These are phyloP conservation scores for Macrosteles quadrilineatus DNA, from an alignment of 1,140 invertebrate genomes.

Conservation along the genomic window DNA sequence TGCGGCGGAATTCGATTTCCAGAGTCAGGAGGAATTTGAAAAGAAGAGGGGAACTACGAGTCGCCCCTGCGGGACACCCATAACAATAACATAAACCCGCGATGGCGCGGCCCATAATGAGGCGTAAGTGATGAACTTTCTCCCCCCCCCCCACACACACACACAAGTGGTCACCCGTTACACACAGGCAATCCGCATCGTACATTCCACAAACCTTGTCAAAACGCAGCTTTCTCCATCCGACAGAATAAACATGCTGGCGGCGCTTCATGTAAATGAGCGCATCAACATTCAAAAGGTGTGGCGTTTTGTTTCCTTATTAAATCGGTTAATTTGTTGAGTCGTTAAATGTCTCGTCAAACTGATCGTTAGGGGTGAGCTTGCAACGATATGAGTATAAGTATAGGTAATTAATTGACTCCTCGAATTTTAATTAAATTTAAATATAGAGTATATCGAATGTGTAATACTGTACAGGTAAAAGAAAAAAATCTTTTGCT, in stretches of 20 bases:
- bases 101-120: neutral
- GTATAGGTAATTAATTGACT: too few relatives aligned
- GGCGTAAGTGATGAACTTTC: conserved; percentile 14
- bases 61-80: conserved; percentile 6
- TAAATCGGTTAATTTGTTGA: conserved; percentile 15
- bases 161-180: neutral
- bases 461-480: too few relatives aligned
- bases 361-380: too few relatives aligned
- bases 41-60: neutral
- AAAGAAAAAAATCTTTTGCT: too few relatives aligned
- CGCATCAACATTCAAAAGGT: conserved; percentile 7
- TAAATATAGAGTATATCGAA: too few relatives aligned
- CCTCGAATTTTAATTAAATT: too few relatives aligned
- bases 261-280: conserved; percentile 11
- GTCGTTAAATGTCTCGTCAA: neutral
- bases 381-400: too few relatives aligned
- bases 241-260: neutral
- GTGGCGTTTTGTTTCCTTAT: conserved; percentile 3
- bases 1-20: neutral
- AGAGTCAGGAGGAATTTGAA: neutral
- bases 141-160: neutral
- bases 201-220: neutral
- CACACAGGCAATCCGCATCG: neutral
- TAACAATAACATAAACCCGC: conserved; percentile 11
- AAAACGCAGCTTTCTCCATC: conserved; percentile 14